A percentile compares a stretch with the other conserved stretches of the same genome.
Evolutionary conservation across 2,888 invertebrate species (phyloP).

Genomic region (Notodonta dromedarius): DNA sequence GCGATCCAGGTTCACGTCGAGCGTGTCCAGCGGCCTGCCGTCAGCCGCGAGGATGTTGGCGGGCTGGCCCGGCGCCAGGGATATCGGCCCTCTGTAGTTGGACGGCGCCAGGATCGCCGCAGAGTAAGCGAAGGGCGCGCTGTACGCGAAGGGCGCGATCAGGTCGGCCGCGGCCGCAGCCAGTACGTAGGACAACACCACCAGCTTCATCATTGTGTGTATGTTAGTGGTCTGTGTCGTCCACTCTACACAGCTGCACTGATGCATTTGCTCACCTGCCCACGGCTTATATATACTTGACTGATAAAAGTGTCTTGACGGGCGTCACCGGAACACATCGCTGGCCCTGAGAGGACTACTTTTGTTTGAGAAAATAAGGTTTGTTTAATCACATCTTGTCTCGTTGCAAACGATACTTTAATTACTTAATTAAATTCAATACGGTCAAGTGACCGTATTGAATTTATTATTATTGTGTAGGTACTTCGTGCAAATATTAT

Average conservation of each 20-base stretch:
- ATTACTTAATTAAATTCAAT: too few species aligned
- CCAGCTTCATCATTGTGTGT: constrained; percentile 79
- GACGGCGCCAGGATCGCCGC: constrained; percentile 31
- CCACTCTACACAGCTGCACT: constrained; percentile 56
- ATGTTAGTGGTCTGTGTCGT: constrained; percentile 72
- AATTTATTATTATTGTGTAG: constrained; percentile 16
- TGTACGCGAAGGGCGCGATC: constrained; percentile 28
- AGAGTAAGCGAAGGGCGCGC: constrained; percentile 35
- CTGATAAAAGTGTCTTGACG: constrained; percentile 36
- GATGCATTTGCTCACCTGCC: constrained; percentile 52
- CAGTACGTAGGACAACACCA: constrained; percentile 86
- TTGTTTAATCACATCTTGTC: constrained; percentile 18
- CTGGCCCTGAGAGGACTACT: constrained; percentile 65
- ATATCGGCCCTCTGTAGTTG: constrained; percentile 41
- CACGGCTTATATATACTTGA: constrained; percentile 62
- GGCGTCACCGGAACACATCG: constrained; percentile 62
- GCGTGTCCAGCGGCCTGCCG: constrained; percentile 74
- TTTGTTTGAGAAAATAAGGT: constrained; percentile 32
- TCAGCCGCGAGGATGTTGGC: constrained; percentile 73
- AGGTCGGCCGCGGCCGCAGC: constrained; percentile 79
- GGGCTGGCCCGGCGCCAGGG: constrained; percentile 74
- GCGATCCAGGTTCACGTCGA: constrained; percentile 76
- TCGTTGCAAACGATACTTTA: constrained; percentile 22
- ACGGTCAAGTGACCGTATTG: constrained; percentile 13
- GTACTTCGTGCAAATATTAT: too few species aligned